These are phyloP conservation scores for Lycaon pictus DNA, from an alignment of 2,113 vertebrate genomes.

Conservation along the genomic window DNA sequence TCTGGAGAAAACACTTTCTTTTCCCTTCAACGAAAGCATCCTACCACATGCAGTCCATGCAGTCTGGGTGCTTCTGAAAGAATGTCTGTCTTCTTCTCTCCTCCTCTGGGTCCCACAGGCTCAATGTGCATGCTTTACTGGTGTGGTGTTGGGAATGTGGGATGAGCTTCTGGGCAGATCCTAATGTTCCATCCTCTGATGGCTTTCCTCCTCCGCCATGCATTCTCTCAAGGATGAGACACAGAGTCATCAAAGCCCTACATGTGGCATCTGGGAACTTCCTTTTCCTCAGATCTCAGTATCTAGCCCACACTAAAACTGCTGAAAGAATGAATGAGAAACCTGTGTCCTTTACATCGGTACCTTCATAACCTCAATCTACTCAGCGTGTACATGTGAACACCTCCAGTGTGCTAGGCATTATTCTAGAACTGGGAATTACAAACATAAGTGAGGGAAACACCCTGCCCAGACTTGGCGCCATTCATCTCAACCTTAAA, in stretches of 20 bases:
- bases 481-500: background rate
- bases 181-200: background rate
- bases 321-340: background rate
- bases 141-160: background rate
- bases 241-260: background rate
- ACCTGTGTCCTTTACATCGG: background rate
- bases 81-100: background rate
- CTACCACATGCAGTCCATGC: rapidly evolving
- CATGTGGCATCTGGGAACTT: background rate
- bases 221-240: background rate
- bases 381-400: background rate
- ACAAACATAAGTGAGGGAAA: background rate
- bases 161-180: background rate
- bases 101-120: rapidly evolving
- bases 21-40: background rate
- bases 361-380: background rate
- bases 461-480: background rate
- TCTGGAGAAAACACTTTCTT: background rate
- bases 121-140: background rate
- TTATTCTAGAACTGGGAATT: background rate
- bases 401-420: background rate
- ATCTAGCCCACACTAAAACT: background rate
- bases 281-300: background rate
- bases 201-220: background rate
- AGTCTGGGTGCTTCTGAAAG: too few relatives aligned